Percentiles rank a stretch among this genome's conserved stretches.
Conservation (phyloP, 2,888 invertebrate genomes). For the Tortricodes alternella region DNA sequence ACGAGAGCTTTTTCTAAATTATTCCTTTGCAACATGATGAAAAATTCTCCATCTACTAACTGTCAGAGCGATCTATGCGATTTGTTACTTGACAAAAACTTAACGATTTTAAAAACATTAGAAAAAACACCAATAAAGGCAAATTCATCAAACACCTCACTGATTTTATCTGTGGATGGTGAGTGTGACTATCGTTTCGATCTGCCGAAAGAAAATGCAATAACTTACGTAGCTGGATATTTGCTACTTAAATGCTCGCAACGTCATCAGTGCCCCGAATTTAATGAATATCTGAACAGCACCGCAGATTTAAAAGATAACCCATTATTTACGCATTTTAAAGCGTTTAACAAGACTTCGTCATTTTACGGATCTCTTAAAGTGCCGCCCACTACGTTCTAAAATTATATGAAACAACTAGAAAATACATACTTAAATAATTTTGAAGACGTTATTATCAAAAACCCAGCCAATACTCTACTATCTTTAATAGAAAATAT, state of each 20-base stretch:
- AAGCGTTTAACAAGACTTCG: not conserved
- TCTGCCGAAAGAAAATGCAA: not conserved
- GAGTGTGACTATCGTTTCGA: not conserved
- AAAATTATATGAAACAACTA: conserved; percentile 2
- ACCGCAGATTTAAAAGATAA: not conserved
- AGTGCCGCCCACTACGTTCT: not conserved
- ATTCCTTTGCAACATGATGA: not conserved
- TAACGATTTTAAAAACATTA: not conserved
- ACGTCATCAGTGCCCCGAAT: not conserved
- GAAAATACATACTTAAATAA: not conserved
- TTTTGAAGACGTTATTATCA: not conserved
- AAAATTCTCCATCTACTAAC: not conserved
- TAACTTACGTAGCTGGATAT: not conserved
- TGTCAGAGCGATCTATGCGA: not conserved
- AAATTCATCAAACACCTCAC: not conserved
- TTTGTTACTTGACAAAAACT: not conserved
- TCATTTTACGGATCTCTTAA: conserved; percentile 9
- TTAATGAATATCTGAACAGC: not conserved
- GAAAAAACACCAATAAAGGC: not conserved
- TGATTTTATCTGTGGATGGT: not conserved
- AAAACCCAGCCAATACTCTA: not conserved
- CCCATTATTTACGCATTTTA: not conserved
- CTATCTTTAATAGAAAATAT: not conserved
- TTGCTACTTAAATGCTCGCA: not conserved
- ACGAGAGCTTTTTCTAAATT: conserved; percentile 6